A percentile compares a stretch with the other conserved stretches of the same genome.
phyloP scores from a whole-genome alignment of 2,113 vertebrate genomes.

The Lagopus muta region DNA sequence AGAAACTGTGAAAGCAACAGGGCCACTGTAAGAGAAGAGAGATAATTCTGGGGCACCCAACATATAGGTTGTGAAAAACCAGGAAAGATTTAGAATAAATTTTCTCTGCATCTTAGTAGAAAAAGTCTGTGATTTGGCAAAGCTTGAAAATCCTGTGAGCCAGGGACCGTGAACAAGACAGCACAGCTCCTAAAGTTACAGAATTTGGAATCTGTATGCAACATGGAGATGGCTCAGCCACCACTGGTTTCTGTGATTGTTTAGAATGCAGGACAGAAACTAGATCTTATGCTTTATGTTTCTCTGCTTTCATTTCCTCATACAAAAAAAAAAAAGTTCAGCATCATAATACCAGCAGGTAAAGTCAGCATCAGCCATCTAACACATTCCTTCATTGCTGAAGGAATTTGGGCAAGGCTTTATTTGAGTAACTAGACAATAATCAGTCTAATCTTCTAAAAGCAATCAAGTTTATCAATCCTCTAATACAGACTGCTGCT shows the following conservation, averaged over 20 bases:
- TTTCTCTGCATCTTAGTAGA: too few species aligned
- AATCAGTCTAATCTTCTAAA: neutral
- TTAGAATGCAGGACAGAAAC: neutral
- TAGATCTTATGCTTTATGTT: neutral
- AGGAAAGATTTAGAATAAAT: neutral
- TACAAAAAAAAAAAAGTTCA: neutral
- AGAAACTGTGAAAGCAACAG: neutral
- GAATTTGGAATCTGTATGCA: neutral
- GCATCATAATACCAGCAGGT: neutral
- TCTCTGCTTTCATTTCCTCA: neutral
- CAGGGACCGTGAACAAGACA: neutral
- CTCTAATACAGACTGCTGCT: neutral
- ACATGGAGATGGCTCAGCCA: neutral
- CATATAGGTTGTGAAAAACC: neutral
- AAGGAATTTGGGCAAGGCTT: neutral
- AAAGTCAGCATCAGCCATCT: neutral
- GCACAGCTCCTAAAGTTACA: neutral
- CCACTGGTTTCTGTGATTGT: neutral
- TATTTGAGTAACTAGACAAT: neutral
- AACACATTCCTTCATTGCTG: neutral
- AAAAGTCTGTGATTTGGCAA: neutral
- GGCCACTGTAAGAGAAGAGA: neutral
- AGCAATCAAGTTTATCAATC: neutral
- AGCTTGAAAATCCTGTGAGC: neutral
- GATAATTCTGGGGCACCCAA: neutral